Evolutionary conservation across 2,113 vertebrate genomes (phyloP), one percentile per base, ranked within the genome.

Genomic region (Elachura formosa): DNA sequence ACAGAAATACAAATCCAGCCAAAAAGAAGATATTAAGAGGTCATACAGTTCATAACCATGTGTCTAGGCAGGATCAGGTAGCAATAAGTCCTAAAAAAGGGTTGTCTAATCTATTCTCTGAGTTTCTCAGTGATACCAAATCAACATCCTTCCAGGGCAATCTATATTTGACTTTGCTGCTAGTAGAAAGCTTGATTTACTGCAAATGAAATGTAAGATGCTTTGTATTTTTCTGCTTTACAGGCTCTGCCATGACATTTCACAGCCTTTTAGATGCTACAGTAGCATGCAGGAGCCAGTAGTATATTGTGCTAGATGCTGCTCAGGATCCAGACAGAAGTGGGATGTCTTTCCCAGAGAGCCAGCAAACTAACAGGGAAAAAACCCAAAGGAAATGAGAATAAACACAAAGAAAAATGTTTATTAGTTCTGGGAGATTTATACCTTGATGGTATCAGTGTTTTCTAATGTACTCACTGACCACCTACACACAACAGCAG

Each of bases 361-460:
- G 11, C 38, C 76, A 72, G 45, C 40, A 55, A 46, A 72, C n/a
- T 13, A 74, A 13, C 6, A 63, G 24, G 43, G 18, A n/a, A 68
- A 34, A 71, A 9, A 13, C 23, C 33, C 45, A 43, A 54, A 69
- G 31, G 36, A 75, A 89, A 89, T n/a, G 28, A 81, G 63, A 33
- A 40, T 54, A 74, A 89, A 43, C 52, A 82, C 25, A 52, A 94
- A 73, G 73, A n/a, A 87, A 52, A 79, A n/a, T n/a, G 63, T 28
- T 88, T 69, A 16, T 12, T 18, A 18, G 17, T 54, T 52, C 23
- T 26, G n/a, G 51, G 23, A 36, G 52, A 18, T 62, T 26, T 41
- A 17, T 48, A 38, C n/a, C n/a, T 40, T 64, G 69, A 56, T 29
- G 38, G 48, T 1, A 1, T 4, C 72, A 54, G 40, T 16, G 31